Evolutionary conservation across 2,113 vertebrate genomes (phyloP).

Genomic region (Okapia johnstoni): DNA sequence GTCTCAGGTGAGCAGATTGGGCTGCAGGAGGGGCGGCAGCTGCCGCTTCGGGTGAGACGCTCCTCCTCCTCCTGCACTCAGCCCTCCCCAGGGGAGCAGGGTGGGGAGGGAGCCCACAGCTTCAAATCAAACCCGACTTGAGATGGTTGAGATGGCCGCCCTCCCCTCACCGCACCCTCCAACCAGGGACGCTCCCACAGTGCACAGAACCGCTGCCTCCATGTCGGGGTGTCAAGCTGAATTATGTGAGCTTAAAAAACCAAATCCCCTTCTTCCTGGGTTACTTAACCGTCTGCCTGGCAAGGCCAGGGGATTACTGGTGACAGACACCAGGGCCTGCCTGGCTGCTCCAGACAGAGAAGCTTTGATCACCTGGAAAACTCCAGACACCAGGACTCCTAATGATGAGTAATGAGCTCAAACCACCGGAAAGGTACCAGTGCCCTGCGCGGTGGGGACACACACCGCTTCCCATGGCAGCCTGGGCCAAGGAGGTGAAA

Average conservation of each 20-base stretch:
- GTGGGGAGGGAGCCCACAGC: rapidly evolving
- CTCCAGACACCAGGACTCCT: conserved; percentile 55
- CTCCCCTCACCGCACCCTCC: not conserved
- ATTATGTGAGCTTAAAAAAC: conserved; percentile 63
- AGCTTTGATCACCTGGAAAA: conserved; percentile 60
- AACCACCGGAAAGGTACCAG: conserved; percentile 29
- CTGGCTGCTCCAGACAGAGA: not conserved
- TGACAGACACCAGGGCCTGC: conserved; percentile 41
- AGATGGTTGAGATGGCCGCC: too few species aligned
- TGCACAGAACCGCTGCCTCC: not conserved
- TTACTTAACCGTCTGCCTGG: conserved; percentile 57
- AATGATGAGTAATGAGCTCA: conserved; percentile 64
- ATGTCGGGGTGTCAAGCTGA: not conserved
- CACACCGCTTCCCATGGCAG: not conserved
- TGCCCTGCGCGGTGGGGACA: not conserved
- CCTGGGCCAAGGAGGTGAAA: not conserved
- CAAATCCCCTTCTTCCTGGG: conserved; percentile 49
- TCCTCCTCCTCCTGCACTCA: not conserved
- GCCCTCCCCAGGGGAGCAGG: not conserved
- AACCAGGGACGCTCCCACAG: not conserved
- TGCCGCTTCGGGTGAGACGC: rapidly evolving
- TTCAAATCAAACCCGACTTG: not conserved
- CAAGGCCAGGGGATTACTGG: not conserved
- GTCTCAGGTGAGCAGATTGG: not conserved
- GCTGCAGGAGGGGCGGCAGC: not conserved